Percentiles rank a stretch among this genome's conserved stretches.
Conservation (phyloP, 2,113 vertebrate species). For the Callocephalon fimbriatum region DNA sequence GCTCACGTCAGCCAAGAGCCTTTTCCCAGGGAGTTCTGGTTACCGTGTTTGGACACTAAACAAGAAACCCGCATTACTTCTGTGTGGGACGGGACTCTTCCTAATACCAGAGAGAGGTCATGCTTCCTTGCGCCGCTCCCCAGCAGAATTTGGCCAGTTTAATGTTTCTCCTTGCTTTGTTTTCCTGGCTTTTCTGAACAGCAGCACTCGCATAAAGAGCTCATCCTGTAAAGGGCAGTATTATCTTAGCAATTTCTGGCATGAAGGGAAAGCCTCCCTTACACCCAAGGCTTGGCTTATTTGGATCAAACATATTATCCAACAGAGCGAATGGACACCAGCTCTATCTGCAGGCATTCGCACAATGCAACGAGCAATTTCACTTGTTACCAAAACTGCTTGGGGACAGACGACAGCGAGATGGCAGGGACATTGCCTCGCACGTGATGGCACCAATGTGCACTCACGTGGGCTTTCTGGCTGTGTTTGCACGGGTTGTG, state of each 20-base stretch:
- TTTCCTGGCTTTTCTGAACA: background rate
- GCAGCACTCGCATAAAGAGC: background rate
- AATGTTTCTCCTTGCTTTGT: background rate
- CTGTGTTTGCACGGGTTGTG: rapidly evolving
- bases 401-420: rapidly evolving
- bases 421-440: rapidly evolving
- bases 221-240: background rate
- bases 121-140: background rate
- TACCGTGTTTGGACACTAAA: background rate
- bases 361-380: rapidly evolving
- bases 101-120: background rate
- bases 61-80: rapidly evolving
- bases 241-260: background rate
- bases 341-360: background rate
- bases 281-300: background rate
- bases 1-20: rapidly evolving
- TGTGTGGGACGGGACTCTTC: rapidly evolving
- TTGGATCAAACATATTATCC: background rate
- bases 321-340: rapidly evolving
- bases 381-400: background rate
- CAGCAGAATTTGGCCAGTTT: background rate
- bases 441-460: rapidly evolving
- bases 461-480: rapidly evolving
- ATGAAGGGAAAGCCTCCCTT: background rate
- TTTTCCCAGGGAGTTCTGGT: background rate